phyloP scores from a whole-genome alignment of 2,888 invertebrate species.

The Spicauda simplicius region DNA sequence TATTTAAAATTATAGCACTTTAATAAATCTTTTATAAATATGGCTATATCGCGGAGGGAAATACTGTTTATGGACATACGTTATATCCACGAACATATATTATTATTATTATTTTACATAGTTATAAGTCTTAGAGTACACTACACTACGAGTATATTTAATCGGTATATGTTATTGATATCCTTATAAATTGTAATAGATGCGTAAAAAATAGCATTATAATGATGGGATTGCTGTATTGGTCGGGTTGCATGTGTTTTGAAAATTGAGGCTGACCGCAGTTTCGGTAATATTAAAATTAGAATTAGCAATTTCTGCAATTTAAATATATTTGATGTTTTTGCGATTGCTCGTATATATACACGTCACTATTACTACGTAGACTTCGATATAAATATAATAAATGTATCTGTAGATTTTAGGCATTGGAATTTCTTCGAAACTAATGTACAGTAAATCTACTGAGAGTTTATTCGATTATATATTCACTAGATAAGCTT shows the following conservation, averaged over 20 bases:
- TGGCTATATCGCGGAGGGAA: background rate
- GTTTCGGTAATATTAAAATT: background rate
- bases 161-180: background rate
- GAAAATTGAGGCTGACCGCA: background rate
- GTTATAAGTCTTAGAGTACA: background rate
- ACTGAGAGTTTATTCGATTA: too few relatives aligned
- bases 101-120: background rate
- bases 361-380: background rate
- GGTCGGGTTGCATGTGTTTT: background rate
- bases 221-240: background rate
- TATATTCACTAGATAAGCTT: conserved; percentile 7
- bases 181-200: background rate
- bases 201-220: background rate
- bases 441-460: background rate
- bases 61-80: background rate
- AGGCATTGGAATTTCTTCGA: background rate
- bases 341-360: background rate
- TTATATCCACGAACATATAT: background rate
- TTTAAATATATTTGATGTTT: background rate
- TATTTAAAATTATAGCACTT: background rate
- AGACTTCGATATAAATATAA: background rate
- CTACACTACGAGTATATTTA: background rate
- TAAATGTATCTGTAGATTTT: background rate
- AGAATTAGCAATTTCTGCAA: background rate
- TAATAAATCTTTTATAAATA: background rate